Percentiles rank a stretch among this genome's conserved stretches.
Evolutionary conservation across 2,113 vertebrate genomes (phyloP).

Genomic region (cattle (Bos taurus)): ARS-UCD2.0 NC_037340.1:38407001-38407500

Average conservation of each 20-base stretch:
- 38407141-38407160: not conserved
- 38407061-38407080: not conserved
- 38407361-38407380: not conserved
- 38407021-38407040: not conserved
- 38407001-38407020: accelerated
- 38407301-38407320: not conserved
- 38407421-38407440: not conserved
- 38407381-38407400: not conserved
- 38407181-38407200: not conserved
- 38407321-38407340: not conserved
- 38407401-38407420: not conserved
- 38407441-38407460: not conserved
- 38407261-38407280: not conserved
- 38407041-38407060: not conserved
- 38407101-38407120: not conserved
- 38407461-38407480: not conserved
- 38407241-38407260: not conserved
- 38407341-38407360: not conserved
- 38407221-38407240: not conserved
- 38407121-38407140: not conserved
- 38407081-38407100: not conserved
- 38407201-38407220: not conserved
- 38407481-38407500: not conserved
- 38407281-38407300: not conserved
- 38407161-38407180: not conserved